These are phyloP conservation scores for Leistus spinibarbis DNA, from an alignment of 2,888 invertebrate species.

Conservation along the genomic window DNA sequence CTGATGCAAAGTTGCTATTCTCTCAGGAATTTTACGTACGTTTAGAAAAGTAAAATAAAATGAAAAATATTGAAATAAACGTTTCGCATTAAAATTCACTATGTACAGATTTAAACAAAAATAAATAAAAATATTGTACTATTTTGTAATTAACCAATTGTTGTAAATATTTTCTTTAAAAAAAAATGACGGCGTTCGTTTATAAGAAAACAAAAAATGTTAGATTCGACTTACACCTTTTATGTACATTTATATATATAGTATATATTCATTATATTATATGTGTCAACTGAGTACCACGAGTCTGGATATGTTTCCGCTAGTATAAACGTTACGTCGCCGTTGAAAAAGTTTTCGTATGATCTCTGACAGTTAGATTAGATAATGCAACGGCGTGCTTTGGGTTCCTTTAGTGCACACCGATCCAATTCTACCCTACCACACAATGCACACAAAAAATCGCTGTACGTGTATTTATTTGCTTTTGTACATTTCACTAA, in stretches of 20 bases:
- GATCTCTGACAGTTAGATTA: constrained; percentile 58
- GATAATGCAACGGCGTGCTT: constrained; percentile 52
- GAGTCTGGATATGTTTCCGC: not conserved
- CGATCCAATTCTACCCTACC: not conserved
- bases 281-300: not conserved
- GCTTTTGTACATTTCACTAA: no score
- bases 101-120: not conserved
- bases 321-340: not conserved
- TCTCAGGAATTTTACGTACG: constrained; percentile 55
- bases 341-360: constrained; percentile 54
- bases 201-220: not conserved
- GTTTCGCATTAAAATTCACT: not conserved
- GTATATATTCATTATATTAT: no score
- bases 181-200: not conserved
- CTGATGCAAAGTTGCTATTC: constrained; percentile 44
- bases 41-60: not conserved
- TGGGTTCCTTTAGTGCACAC: not conserved
- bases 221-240: not conserved
- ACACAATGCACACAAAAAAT: not conserved
- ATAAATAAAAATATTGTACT: not conserved
- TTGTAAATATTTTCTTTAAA: not conserved
- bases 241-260: not conserved
- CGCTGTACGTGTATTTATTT: no score
- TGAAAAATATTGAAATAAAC: not conserved
- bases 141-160: not conserved